Evolutionary conservation across 2,888 invertebrate species (phyloP).

Genomic region (Schizaphis graminum): DNA sequence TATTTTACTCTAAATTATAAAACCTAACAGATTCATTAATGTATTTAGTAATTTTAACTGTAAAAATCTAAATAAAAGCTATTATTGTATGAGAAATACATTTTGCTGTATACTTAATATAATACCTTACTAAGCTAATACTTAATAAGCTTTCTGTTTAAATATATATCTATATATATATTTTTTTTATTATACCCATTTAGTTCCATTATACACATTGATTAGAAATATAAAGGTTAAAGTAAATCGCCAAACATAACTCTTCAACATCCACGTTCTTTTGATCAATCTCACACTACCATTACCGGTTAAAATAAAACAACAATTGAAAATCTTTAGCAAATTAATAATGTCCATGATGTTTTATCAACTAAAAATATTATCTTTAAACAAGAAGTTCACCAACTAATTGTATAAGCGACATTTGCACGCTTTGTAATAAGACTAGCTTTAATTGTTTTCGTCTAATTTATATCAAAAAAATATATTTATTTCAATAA

Average conservation of each 20-base stretch:
- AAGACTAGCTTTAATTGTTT: neutral
- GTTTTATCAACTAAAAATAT: neutral
- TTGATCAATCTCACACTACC: neutral
- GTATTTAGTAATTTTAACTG: neutral
- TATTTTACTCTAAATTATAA: neutral
- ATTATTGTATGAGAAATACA: neutral
- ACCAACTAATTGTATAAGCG: neutral
- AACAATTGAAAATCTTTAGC: neutral
- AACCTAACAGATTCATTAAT: too few relatives aligned
- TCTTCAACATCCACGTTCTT: too few relatives aligned
- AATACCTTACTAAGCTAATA: too few relatives aligned
- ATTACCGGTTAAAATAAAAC: neutral
- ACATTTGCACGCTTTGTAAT: neutral
- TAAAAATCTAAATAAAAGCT: neutral
- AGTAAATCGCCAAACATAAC: neutral
- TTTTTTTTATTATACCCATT: neutral
- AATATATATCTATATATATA: neutral
- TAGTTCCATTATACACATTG: neutral
- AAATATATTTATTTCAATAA: neutral
- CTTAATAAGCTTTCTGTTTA: neutral
- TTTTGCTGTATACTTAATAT: neutral
- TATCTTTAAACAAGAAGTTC: neutral
- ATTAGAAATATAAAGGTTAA: neutral
- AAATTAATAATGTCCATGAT: neutral
- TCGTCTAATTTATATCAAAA: neutral